Percentiles rank a stretch among this genome's conserved stretches.
Evolutionary conservation across 2,888 invertebrate species (phyloP).

Genomic region (Drosophila niveifrons): DNA sequence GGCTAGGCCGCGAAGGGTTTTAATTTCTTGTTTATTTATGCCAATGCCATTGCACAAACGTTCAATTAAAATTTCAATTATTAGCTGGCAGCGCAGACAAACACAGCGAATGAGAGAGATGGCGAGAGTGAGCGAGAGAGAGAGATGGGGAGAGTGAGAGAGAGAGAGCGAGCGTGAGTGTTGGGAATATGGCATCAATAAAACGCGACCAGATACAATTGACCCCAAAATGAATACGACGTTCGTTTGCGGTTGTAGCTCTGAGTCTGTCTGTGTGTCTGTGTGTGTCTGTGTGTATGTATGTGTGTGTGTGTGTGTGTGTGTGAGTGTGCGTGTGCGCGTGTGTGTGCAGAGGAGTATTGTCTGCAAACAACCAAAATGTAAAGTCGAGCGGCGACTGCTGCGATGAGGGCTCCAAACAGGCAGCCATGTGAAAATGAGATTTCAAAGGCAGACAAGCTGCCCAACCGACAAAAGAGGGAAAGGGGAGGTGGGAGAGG

Average conservation of each 20-base stretch:
- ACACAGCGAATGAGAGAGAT: conserved; percentile 11
- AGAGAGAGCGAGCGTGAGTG: not conserved
- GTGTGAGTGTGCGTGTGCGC: not conserved
- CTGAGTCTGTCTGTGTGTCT: not conserved
- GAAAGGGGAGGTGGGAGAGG: no score
- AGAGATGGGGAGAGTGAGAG: not conserved
- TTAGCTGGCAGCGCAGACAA: conserved; percentile 56
- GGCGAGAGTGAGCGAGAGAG: not conserved
- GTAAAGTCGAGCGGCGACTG: conserved; percentile 14
- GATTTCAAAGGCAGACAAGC: conserved; percentile 20
- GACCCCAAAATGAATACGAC: conserved; percentile 32
- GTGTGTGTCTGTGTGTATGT: not conserved
- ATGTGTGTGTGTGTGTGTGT: not conserved
- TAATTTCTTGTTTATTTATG: conserved; percentile 65
- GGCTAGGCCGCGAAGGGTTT: conserved; percentile 9
- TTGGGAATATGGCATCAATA: conserved; percentile 26
- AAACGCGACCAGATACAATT: conserved; percentile 38
- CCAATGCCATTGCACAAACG: conserved; percentile 49
- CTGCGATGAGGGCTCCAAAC: conserved; percentile 9
- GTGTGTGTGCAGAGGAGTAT: not conserved
- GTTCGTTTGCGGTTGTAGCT: conserved; percentile 13
- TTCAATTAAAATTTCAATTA: conserved; percentile 77
- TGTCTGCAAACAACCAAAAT: conserved; percentile 8
- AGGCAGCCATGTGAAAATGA: conserved; percentile 29
- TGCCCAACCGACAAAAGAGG: not conserved